Percentiles rank a stretch among this genome's conserved stretches.
These are phyloP conservation scores for Corythucha ciliata DNA, from an alignment of 2,888 invertebrate species.

Conservation along the genomic window DNA sequence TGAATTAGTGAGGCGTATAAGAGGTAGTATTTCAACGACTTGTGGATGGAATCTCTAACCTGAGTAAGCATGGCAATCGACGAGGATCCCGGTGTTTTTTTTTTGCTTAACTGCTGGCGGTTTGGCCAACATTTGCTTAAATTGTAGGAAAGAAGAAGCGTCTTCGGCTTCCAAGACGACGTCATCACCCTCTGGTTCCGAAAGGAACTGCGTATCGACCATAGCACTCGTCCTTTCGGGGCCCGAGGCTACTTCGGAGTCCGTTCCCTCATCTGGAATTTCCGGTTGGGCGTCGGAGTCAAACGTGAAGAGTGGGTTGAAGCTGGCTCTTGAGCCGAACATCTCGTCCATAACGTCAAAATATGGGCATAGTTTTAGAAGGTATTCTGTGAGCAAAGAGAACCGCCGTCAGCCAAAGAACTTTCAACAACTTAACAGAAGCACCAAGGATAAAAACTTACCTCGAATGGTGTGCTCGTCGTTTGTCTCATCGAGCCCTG, in stretches of 20 bases:
- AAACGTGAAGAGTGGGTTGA: conserved; percentile 4
- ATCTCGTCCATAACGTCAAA: conserved; percentile 8
- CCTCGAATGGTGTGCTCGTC: neutral
- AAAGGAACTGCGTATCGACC: too few relatives aligned
- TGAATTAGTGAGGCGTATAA: too few relatives aligned
- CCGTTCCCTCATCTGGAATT: neutral
- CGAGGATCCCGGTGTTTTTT: neutral
- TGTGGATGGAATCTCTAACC: neutral
- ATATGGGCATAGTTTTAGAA: conserved; percentile 7
- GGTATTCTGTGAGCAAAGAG: conserved; percentile 1
- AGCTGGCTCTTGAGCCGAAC: neutral
- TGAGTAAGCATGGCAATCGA: neutral
- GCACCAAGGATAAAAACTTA: neutral
- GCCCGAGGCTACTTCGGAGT: too few relatives aligned
- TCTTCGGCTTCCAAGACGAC: too few relatives aligned
- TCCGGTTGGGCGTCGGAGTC: neutral
- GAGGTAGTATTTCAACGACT: neutral
- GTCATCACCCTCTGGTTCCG: too few relatives aligned
- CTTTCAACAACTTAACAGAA: too few relatives aligned
- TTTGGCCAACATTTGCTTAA: too few relatives aligned
- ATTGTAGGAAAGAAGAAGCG: too few relatives aligned
- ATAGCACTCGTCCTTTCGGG: too few relatives aligned
- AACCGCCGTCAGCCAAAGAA: neutral
- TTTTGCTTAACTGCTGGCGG: too few relatives aligned
- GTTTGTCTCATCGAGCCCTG: conserved; percentile 4